These are phyloP conservation scores for Coranthus polyacanthus DNA, from an alignment of 2,797 vertebrate species.

Conservation along the genomic window DNA sequence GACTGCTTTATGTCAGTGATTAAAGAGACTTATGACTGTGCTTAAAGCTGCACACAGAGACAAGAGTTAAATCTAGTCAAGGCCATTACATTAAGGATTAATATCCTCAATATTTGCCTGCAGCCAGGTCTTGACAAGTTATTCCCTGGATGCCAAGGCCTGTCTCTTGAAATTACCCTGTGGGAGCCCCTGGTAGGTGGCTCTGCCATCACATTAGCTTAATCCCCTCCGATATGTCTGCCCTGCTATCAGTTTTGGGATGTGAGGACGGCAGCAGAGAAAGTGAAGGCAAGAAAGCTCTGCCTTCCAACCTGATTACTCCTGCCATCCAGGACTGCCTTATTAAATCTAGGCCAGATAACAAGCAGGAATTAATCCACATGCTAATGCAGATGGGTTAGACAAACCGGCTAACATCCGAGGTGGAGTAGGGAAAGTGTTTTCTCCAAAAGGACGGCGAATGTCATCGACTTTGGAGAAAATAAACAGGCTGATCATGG, in stretches of 20 bases:
- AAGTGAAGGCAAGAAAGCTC: constrained; percentile 51
- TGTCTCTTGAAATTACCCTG: constrained; percentile 75
- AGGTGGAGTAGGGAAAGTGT: constrained; percentile 49
- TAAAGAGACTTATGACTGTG: constrained; percentile 75
- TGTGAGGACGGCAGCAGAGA: constrained; percentile 60
- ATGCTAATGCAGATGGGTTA: constrained; percentile 64
- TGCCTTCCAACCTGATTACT: constrained; percentile 70
- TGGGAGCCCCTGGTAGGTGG: constrained; percentile 76
- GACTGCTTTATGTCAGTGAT: constrained; percentile 77
- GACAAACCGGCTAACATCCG: constrained; percentile 60
- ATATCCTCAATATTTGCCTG: constrained; percentile 78
- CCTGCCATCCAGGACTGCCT: constrained; percentile 66
- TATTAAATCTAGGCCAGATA: constrained; percentile 76
- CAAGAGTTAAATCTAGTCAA: constrained; percentile 75
- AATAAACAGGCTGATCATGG: constrained; percentile 45
- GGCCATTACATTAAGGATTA: constrained; percentile 80
- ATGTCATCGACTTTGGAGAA: constrained; percentile 45
- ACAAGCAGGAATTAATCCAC: constrained; percentile 78
- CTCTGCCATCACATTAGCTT: constrained; percentile 84
- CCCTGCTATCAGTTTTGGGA: constrained; percentile 75
- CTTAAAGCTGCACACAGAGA: constrained; percentile 73
- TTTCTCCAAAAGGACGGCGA: constrained; percentile 39
- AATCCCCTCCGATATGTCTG: constrained; percentile 82
- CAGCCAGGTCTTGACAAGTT: constrained; percentile 78
- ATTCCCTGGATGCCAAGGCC: constrained; percentile 72